These are phyloP conservation scores for Bombus cullumanus DNA, from an alignment of 1,140 invertebrate species.

Conservation along the genomic window DNA sequence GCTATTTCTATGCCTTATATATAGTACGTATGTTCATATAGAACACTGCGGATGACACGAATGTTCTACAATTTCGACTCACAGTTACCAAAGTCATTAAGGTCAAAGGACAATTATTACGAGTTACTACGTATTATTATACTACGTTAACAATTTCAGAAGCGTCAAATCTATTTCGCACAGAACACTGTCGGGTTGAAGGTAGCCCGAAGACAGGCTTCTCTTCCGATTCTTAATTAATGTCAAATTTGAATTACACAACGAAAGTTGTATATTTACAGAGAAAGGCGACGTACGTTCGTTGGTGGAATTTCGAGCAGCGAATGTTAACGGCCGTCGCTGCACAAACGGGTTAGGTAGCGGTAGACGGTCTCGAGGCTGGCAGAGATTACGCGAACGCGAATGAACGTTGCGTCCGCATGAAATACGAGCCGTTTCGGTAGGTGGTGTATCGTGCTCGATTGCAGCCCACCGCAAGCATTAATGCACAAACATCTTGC, in stretches of 20 bases:
- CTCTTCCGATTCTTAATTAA: not conserved
- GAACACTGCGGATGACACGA: not conserved
- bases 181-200: not conserved
- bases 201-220: no score
- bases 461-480: conserved; percentile 10
- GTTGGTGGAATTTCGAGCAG: not conserved
- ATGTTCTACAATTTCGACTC: not conserved
- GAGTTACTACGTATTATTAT: not conserved
- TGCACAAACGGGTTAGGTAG: not conserved
- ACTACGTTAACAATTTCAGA: not conserved
- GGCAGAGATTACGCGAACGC: not conserved
- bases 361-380: not conserved
- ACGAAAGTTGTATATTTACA: not conserved
- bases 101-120: not conserved
- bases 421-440: not conserved
- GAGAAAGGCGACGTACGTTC: not conserved
- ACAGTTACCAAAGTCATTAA: not conserved
- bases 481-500: conserved; percentile 37
- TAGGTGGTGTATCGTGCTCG: not conserved
- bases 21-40: no score
- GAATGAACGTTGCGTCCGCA: not conserved
- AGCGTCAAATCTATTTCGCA: not conserved
- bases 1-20: not conserved
- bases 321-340: not conserved
- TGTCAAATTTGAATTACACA: not conserved